Conservation (phyloP, 2,888 invertebrate genomes). For the Orgyia antiqua region DNA sequence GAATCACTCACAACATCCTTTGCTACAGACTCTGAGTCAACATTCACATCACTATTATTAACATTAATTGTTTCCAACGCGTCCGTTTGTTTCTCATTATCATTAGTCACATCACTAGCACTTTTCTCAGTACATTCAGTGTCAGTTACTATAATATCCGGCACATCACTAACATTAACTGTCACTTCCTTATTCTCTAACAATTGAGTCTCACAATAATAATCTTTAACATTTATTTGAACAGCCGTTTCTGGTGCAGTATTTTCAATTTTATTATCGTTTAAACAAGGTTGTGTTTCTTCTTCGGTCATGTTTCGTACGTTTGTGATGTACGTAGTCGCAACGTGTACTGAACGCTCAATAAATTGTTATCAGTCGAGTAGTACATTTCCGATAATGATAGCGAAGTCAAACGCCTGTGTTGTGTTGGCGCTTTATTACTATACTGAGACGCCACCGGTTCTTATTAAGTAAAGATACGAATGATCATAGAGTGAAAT, state of each 20-base stretch:
- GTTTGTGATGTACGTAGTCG: constrained; percentile 9
- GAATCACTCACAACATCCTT: constrained; percentile 15
- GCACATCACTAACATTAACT: constrained; percentile 8
- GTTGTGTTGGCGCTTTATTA: constrained; percentile 26
- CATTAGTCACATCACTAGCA: constrained; percentile 6
- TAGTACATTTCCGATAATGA: constrained; percentile 41
- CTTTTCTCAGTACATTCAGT: constrained; percentile 4
- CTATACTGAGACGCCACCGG: constrained; percentile 37
- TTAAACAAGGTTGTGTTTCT: constrained; percentile 30
- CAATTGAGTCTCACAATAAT: constrained; percentile 8
- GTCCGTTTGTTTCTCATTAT: not conserved
- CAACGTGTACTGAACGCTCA: constrained; percentile 22
- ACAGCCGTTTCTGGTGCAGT: not conserved
- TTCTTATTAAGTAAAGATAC: constrained; percentile 46
- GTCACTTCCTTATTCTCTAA: constrained; percentile 14
- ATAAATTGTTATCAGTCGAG: constrained; percentile 30
- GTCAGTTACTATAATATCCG: constrained; percentile 2
- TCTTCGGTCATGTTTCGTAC: constrained; percentile 47
- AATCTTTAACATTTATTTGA: constrained; percentile 13
- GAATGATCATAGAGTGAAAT: constrained; percentile 36
- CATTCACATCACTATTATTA: constrained; percentile 5
- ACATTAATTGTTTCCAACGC: constrained; percentile 9
- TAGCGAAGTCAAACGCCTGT: constrained; percentile 31
- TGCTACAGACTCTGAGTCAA: constrained; percentile 13
- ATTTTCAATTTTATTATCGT: constrained; percentile 13